A percentile compares a stretch with the other conserved stretches of the same genome.
These are phyloP conservation scores for Pao palembangensis DNA, from an alignment of 2,113 vertebrate species.

Conservation along the genomic window DNA sequence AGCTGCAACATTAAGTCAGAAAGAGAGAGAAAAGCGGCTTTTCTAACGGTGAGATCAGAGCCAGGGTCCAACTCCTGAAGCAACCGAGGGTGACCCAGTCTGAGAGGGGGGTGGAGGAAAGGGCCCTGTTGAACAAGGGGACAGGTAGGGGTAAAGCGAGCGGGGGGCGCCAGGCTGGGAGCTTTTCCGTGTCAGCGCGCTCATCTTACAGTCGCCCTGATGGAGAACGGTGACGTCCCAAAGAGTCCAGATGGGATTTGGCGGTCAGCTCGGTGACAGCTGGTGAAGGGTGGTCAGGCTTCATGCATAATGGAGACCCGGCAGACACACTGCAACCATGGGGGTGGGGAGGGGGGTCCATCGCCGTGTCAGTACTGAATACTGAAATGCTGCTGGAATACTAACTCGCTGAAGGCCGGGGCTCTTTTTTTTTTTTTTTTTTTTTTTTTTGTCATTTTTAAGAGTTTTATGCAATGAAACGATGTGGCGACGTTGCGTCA, in stretches of 20 bases:
- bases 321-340: slow-evolving; percentile 53
- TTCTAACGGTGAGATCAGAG: slow-evolving; percentile 44
- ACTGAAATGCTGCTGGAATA: slow-evolving; percentile 50
- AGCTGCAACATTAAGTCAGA: neutral
- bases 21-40: slow-evolving; percentile 39
- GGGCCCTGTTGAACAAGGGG: slow-evolving; percentile 28
- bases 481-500: too few relatives aligned
- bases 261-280: slow-evolving; percentile 75
- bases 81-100: slow-evolving; percentile 17
- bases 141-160: slow-evolving; percentile 13
- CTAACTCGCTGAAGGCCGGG: slow-evolving; percentile 19
- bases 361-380: slow-evolving; percentile 51
- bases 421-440: slow-evolving; percentile 1
- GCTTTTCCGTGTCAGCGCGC: slow-evolving; percentile 66
- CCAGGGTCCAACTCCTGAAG: slow-evolving; percentile 58
- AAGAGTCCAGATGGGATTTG: slow-evolving; percentile 69
- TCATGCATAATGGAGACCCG: slow-evolving; percentile 74
- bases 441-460: neutral
- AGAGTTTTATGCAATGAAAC: neutral
- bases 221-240: slow-evolving; percentile 58
- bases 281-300: slow-evolving; percentile 70
- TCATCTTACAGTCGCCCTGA: slow-evolving; percentile 71
- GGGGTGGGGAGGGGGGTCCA: slow-evolving; percentile 48
- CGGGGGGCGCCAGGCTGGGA: slow-evolving; percentile 30
- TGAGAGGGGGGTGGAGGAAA: slow-evolving; percentile 13